These are phyloP conservation scores for Caenorhabditis sulstoni DNA, from an alignment of 2,888 invertebrate genomes.

Conservation along the genomic window DNA sequence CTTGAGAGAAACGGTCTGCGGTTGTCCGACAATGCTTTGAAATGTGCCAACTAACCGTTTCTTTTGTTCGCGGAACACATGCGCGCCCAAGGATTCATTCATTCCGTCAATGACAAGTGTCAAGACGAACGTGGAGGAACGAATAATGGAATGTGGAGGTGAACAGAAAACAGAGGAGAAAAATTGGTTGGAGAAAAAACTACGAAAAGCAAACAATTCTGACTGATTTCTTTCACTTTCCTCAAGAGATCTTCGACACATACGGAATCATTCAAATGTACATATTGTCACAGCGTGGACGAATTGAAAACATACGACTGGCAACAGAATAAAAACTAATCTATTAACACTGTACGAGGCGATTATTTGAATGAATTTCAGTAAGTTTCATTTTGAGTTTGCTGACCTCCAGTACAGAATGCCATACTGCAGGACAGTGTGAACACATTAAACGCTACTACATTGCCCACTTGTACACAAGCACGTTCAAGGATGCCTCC, in stretches of 20 bases:
- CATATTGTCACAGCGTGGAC: slow-evolving; percentile 12
- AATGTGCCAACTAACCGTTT: slow-evolving; percentile 62
- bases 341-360: no score
- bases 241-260: no score
- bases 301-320: not conserved
- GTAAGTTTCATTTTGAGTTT: slow-evolving; percentile 15
- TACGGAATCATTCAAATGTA: slow-evolving; percentile 26
- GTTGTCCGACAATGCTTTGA: slow-evolving; percentile 43
- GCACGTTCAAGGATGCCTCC: slow-evolving; percentile 15
- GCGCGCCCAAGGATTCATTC: slow-evolving; percentile 48
- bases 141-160: slow-evolving; percentile 39
- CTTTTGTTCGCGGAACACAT: slow-evolving; percentile 43
- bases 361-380: slow-evolving; percentile 3
- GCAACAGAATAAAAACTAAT: not conserved
- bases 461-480: slow-evolving; percentile 50
- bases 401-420: slow-evolving; percentile 27
- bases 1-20: slow-evolving; percentile 55
- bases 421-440: not conserved
- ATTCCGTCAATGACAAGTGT: slow-evolving; percentile 57
- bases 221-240: not conserved
- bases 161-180: slow-evolving; percentile 26
- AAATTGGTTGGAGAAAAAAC: slow-evolving; percentile 3
- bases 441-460: slow-evolving; percentile 23
- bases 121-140: slow-evolving; percentile 43
- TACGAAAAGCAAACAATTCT: not conserved